Evolutionary conservation across 2,888 invertebrate genomes (phyloP).

Genomic region (Leptinotarsa rubiginosa): DNA sequence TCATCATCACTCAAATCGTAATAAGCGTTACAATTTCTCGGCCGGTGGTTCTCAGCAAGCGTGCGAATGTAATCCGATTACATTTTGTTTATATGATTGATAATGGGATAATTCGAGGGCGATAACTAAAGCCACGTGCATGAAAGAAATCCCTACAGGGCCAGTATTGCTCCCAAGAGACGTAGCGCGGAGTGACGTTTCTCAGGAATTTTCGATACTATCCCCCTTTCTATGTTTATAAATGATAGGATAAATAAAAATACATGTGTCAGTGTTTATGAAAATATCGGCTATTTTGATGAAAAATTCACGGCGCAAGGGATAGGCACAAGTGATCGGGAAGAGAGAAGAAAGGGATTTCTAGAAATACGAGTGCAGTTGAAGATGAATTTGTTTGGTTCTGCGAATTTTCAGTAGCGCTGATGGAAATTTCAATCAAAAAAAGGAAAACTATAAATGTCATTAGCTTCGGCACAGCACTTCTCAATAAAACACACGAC

Average conservation of each 20-base stretch:
- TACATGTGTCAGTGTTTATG: conserved; percentile 49
- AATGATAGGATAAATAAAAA: conserved; percentile 44
- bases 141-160: conserved; percentile 43
- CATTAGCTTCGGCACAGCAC: too few relatives aligned
- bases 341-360: too few relatives aligned
- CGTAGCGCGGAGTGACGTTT: conserved; percentile 36
- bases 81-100: conserved; percentile 61
- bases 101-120: conserved; percentile 59
- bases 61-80: conserved; percentile 34
- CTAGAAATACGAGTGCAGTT: too few relatives aligned
- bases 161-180: conserved; percentile 50
- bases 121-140: conserved; percentile 60
- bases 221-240: conserved; percentile 42
- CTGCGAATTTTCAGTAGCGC: too few relatives aligned
- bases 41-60: conserved; percentile 34
- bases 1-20: conserved; percentile 38
- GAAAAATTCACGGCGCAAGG: conserved; percentile 7
- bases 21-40: conserved; percentile 45
- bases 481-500: too few relatives aligned
- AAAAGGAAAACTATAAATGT: too few relatives aligned
- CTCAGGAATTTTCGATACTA: conserved; percentile 32
- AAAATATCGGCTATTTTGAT: conserved; percentile 45
- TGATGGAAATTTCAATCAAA: too few relatives aligned
- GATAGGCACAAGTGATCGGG: too few relatives aligned
- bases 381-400: too few relatives aligned